A percentile compares a stretch with the other conserved stretches of the same genome.
Conservation (phyloP, 1,140 invertebrate species). For the Panagrolaimus sp. region DNA sequence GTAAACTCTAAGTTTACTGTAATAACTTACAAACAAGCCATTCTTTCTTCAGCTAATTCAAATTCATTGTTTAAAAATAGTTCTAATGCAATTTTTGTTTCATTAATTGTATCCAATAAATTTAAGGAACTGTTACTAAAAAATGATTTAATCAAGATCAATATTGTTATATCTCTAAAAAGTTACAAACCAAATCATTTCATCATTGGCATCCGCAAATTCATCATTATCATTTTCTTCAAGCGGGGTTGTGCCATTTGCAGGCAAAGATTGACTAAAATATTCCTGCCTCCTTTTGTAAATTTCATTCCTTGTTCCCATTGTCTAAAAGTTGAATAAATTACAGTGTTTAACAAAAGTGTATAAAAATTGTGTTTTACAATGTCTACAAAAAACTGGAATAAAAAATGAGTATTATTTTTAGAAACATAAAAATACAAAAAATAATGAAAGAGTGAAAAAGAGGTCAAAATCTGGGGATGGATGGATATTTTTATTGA, state of each 20-base stretch:
- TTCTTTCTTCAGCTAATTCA: slow-evolving; percentile 70
- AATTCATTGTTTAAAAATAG: slow-evolving; percentile 84
- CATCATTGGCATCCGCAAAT: slow-evolving; percentile 4
- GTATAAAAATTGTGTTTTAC: background rate
- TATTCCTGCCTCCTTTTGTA: too few species aligned
- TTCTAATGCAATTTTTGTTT: slow-evolving; percentile 70
- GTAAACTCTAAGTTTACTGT: too few species aligned
- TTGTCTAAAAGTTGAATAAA: too few species aligned
- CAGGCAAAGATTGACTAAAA: too few species aligned
- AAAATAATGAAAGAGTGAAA: too few species aligned
- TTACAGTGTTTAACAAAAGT: too few species aligned
- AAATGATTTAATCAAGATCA: background rate
- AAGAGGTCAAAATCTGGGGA: too few species aligned
- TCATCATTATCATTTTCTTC: slow-evolving; percentile 2
- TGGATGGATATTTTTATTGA: background rate
- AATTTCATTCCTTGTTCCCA: too few species aligned
- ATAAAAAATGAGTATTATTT: too few species aligned
- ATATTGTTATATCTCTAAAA: background rate
- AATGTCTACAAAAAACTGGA: too few species aligned
- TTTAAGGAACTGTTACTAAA: slow-evolving; percentile 20
- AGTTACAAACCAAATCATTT: background rate
- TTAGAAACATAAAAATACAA: too few species aligned
- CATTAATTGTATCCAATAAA: slow-evolving; percentile 67
- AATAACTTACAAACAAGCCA: slow-evolving; percentile 72
- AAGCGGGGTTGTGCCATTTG: too few species aligned